Evolutionary conservation across 2,113 vertebrate genomes (phyloP), one percentile per base, ranked within the genome.

Genomic region (Cebidichthys violaceus): DNA sequence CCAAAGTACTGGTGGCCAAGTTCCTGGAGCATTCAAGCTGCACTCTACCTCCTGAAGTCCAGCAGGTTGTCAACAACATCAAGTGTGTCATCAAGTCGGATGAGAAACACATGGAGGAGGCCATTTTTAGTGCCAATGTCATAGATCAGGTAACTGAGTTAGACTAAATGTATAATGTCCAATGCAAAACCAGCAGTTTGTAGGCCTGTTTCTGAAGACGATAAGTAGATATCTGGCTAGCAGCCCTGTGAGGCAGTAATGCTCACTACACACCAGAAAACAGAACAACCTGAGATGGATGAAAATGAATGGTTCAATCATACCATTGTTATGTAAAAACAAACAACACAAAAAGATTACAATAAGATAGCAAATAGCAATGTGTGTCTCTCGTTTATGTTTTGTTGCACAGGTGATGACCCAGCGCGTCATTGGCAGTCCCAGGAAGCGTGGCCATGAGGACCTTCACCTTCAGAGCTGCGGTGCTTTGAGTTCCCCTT

Each of bases 11-110:
- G 92, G 98, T 98, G 94, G 97, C 97, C 45, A 98, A 97, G 70
- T 98, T 99, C 89, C 94, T 99, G 94, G 98, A 99, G 93, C 97
- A 98, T 77, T 96, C 98, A 0, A 96, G 96, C 93, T 95, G 97
- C 88, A 95, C 94, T 89, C 95, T 98, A 68, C 96, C 97, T 82
- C 94, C 96, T 0, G 97, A 99, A 90, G 97, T 97, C 66, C 96
- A 95, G 89, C 97, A 98, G 0, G 96, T 97, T 67, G 96, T 97
- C 86, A 97, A 97, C 92, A 96, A 96, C 92, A 95, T 98, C 89
- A 95, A 92, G 76, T 95, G 96, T 1, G 96, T 96, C 18, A 97
- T 98, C 90, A 95, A 97, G 77, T 96, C 96, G 0, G 97, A 98
- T 71, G 97, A 99, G 92, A 94, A 93, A 88, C 96, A 95, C 88